These are phyloP conservation scores for Tapirus indicus DNA, from an alignment of 2,797 vertebrate species.

Conservation along the genomic window DNA sequence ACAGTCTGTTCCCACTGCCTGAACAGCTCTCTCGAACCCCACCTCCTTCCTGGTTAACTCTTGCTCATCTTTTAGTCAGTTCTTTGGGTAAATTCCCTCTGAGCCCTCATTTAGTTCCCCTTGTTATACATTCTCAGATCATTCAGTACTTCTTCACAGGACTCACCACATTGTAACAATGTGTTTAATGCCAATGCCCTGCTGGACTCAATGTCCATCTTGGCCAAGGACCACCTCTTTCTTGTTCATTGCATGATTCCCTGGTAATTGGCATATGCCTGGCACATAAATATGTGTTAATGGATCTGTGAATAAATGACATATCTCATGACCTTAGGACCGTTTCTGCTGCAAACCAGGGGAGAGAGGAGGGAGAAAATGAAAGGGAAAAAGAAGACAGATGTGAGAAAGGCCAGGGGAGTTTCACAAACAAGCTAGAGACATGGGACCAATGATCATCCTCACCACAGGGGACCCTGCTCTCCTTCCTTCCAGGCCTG, in stretches of 20 bases:
- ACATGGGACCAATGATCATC: background rate
- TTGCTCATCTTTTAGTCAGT: background rate
- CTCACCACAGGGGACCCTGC: background rate
- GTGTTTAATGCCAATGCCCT: background rate
- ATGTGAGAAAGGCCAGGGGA: conserved; percentile 14
- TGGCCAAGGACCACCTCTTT: background rate
- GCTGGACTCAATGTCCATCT: background rate
- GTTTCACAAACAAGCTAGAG: background rate
- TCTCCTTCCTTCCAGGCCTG: conserved; percentile 82
- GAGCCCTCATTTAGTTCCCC: background rate
- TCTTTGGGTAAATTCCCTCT: background rate
- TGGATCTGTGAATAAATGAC: background rate
- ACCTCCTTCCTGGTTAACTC: background rate
- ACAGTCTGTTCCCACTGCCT: background rate
- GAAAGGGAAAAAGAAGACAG: background rate
- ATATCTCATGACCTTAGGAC: background rate
- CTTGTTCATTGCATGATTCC: background rate
- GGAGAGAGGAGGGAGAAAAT: background rate
- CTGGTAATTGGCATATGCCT: background rate
- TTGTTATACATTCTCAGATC: background rate
- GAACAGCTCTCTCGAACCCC: background rate
- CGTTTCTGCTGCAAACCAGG: background rate
- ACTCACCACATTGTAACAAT: background rate
- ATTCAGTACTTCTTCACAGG: background rate
- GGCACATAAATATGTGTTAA: background rate